phyloP scores from a whole-genome alignment of 1,140 invertebrate genomes.

The Zaprionus inermis region DNA sequence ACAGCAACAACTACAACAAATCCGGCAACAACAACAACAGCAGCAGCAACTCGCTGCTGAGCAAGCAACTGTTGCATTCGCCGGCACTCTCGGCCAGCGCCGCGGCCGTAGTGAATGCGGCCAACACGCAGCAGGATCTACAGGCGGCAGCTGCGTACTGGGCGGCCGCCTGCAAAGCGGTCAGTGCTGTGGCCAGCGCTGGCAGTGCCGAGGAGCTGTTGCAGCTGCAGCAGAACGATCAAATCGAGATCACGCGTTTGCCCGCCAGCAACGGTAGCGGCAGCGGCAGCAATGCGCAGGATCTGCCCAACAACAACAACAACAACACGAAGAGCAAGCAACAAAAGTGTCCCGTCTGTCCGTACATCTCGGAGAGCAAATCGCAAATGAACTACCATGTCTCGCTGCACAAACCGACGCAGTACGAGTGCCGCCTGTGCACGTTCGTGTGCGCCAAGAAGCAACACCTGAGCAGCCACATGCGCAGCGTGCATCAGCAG shows the following conservation, averaged over 20 bases:
- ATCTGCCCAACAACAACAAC: conserved; percentile 37
- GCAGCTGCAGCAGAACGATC: conserved; percentile 78
- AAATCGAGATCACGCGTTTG: conserved; percentile 78
- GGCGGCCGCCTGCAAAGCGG: conserved; percentile 68
- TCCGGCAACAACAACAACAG: conserved; percentile 38
- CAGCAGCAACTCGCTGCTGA: conserved; percentile 32
- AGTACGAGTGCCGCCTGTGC: conserved; percentile 92
- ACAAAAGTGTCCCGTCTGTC: conserved; percentile 90
- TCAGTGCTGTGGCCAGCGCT: conserved; percentile 40
- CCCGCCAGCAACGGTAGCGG: conserved; percentile 24
- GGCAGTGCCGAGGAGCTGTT: conserved; percentile 67
- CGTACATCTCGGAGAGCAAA: conserved; percentile 92
- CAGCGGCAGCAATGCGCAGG: conserved; percentile 1
- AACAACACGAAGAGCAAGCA: conserved; percentile 84
- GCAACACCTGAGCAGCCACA: conserved; percentile 91
- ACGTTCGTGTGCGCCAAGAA: conserved; percentile 93
- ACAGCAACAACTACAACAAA: conserved; percentile 38
- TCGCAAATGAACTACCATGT: conserved; percentile 94
- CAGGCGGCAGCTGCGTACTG: conserved; percentile 68
- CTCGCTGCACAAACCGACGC: conserved; percentile 91
- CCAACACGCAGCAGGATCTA: conserved; percentile 72
- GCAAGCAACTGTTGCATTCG: conserved; percentile 67
- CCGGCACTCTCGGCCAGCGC: conserved; percentile 66
- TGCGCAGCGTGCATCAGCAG: conserved; percentile 85
- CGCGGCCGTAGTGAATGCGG: conserved; percentile 66